Percentiles rank a stretch among this genome's conserved stretches.
Evolutionary conservation across 37 sponge, comb jelly and placozoan species (phyloP).

Genomic region (Eunapius fragilis): DNA sequence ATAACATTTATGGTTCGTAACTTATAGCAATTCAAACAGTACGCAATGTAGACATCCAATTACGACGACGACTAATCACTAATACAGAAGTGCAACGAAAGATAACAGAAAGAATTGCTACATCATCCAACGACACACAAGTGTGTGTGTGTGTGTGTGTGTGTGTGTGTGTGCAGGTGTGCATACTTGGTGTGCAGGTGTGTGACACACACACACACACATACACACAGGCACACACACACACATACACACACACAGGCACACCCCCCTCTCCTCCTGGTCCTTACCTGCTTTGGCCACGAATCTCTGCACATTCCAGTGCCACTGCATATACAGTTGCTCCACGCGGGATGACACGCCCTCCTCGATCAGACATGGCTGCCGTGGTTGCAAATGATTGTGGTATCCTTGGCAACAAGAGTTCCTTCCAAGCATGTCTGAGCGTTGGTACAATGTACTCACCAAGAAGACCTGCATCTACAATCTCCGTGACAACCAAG

Average conservation of each 20-base stretch:
- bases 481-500: constrained; percentile 76
- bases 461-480: constrained; percentile 79
- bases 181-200: too few species aligned
- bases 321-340: constrained; percentile 64
- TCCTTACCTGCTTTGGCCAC: constrained; percentile 53
- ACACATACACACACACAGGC: not conserved
- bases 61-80: too few species aligned
- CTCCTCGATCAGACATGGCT: not conserved
- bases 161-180: not conserved
- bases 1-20: too few species aligned
- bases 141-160: not conserved
- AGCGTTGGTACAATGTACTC: constrained; percentile 67
- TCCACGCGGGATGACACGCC: constrained; percentile 74
- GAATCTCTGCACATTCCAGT: constrained; percentile 54
- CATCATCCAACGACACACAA: not conserved
- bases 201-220: too few species aligned
- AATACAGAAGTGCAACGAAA: too few species aligned
- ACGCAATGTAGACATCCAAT: too few species aligned
- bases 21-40: too few species aligned
- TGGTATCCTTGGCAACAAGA: constrained; percentile 24
- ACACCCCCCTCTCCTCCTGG: not conserved
- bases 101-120: too few species aligned
- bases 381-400: not conserved
- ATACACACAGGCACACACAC: too few species aligned
- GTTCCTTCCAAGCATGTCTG: constrained; percentile 70